Evolutionary conservation across 2,888 invertebrate genomes (phyloP), one percentile per base, ranked within the genome.

Genomic region (Stegana nigrithorax): DNA sequence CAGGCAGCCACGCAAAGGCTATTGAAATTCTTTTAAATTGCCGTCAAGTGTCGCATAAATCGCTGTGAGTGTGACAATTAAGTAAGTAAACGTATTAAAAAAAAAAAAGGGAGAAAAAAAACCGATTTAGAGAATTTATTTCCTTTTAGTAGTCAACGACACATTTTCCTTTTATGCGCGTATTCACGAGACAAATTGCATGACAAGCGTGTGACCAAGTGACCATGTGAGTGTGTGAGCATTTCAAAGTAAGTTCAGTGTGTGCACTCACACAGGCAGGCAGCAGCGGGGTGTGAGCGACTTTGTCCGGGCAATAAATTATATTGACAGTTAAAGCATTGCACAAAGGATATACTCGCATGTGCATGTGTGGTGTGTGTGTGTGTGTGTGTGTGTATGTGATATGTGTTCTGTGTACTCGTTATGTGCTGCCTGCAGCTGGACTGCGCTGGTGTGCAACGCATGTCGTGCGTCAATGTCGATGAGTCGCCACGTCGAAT

Each of bases 61-160:
- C 36, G 36, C 21, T 59, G 66, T 57, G 60, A 63, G 58, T 64
- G 69, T 50, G 73, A 65, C 70, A 75, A 77, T 72, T 68, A 72
- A 71, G 70, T 7, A 32, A n/a, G n/a, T n/a, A n/a, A n/a, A n/a
- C n/a, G n/a, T n/a, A n/a, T n/a, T n/a, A n/a, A n/a, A n/a, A n/a
- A n/a, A n/a, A 39, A 39, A 14, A 39, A n/a, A 39, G 39, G 1
- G 39, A 6, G 17, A 8, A 36, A 36, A 36, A 36, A 36, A n/a
- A 4, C 17, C 14, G 14, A 5, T 39, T 39, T 39, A 39, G 10
- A n/a, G n/a, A n/a, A 36, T 5, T 3, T 36, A 10, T 36, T 3
- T 8, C 36, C 14, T 36, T 36, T 6, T 36, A 36, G 10, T 36
- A n/a, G 10, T 36, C 14, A 36, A 4, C 39, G 17, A 39, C 17